phyloP scores from a whole-genome alignment of 2,797 vertebrate species.

The Sphaeramia orbicularis region DNA sequence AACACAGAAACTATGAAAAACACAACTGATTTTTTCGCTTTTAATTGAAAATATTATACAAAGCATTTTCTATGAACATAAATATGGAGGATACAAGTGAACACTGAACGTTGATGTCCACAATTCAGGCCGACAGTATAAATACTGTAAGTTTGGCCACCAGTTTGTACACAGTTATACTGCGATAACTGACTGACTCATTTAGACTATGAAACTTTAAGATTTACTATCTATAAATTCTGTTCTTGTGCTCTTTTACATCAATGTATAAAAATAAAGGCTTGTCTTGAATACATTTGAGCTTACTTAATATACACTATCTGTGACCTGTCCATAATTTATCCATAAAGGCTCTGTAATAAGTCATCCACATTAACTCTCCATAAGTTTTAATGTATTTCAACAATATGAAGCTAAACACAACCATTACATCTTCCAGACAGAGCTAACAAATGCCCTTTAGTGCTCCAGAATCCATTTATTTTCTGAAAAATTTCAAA shows the following conservation, averaged over 20 bases:
- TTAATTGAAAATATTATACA: constrained; percentile 83
- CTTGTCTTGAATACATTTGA: constrained; percentile 56
- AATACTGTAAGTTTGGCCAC: constrained; percentile 50
- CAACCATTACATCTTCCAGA: constrained; percentile 2
- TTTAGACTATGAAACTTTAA: constrained; percentile 27
- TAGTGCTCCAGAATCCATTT: too few relatives aligned
- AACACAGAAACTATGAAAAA: constrained; percentile 1
- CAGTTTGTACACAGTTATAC: constrained; percentile 36
- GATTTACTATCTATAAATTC: constrained; percentile 23
- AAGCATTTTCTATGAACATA: constrained; percentile 76
- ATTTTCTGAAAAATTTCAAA: too few relatives aligned
- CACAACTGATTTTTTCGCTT: constrained; percentile 45
- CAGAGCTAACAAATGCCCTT: neutral
- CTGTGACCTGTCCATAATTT: constrained; percentile 10
- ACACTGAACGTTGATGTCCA: constrained; percentile 50
- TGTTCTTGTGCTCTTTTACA: constrained; percentile 43
- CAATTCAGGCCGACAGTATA: constrained; percentile 40
- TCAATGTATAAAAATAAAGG: constrained; percentile 76
- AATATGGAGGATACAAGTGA: constrained; percentile 63
- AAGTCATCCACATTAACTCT: neutral
- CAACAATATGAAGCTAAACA: constrained; percentile 11
- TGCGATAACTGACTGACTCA: constrained; percentile 44
- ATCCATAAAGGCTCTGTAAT: neutral
- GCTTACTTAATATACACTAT: constrained; percentile 52
- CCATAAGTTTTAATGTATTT: constrained; percentile 1